These are phyloP conservation scores for Hypomecis punctinalis DNA, from an alignment of 2,888 invertebrate species.

Conservation along the genomic window DNA sequence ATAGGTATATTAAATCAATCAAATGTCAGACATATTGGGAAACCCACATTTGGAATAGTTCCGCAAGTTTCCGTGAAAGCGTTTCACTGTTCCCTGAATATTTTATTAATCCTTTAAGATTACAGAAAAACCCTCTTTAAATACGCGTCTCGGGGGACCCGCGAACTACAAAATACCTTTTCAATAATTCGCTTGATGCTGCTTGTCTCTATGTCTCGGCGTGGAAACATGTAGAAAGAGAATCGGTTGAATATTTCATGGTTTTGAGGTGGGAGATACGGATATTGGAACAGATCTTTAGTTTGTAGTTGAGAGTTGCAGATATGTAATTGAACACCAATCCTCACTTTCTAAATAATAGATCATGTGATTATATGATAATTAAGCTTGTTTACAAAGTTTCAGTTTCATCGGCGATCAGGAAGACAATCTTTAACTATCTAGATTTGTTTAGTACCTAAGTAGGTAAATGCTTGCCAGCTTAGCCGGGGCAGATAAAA, in stretches of 20 bases:
- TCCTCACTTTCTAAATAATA: too few species aligned
- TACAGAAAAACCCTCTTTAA: constrained; percentile 60
- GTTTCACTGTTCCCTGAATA: constrained; percentile 65
- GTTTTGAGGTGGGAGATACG: neutral
- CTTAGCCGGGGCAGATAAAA: too few species aligned
- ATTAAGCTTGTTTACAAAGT: too few species aligned
- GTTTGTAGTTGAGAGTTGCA: neutral
- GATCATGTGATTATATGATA: too few species aligned
- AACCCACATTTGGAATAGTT: constrained; percentile 23
- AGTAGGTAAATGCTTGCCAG: too few species aligned
- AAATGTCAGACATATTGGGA: neutral
- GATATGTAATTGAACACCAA: too few species aligned
- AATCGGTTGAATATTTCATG: constrained; percentile 14
- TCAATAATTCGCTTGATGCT: constrained; percentile 36
- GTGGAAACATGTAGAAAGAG: neutral
- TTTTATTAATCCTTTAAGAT: constrained; percentile 63
- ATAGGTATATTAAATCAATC: too few species aligned
- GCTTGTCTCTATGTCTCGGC: constrained; percentile 20
- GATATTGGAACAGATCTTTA: neutral
- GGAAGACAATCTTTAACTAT: too few species aligned
- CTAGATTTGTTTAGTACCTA: too few species aligned
- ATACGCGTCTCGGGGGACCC: constrained; percentile 31
- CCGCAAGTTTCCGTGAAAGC: constrained; percentile 48
- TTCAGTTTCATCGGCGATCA: too few species aligned
- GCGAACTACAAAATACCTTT: constrained; percentile 34